A percentile compares a stretch with the other conserved stretches of the same genome.
phyloP scores from a whole-genome alignment of 2,888 invertebrate genomes.

The Ramazzottius varieornatus region DNA sequence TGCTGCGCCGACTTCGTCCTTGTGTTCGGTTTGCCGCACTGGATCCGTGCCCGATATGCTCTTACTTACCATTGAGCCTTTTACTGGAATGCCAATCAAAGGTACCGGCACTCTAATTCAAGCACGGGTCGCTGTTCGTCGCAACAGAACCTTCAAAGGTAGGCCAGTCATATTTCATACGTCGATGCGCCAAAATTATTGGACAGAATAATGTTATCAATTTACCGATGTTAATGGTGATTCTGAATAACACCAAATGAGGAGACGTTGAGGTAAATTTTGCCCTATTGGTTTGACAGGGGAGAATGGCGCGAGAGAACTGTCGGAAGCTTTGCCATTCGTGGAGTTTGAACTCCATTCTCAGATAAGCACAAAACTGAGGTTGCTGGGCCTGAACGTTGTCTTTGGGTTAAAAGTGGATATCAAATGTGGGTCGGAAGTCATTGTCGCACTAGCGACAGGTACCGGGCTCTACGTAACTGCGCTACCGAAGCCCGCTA shows the following conservation, averaged over 20 bases:
- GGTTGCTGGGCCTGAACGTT: constrained; percentile 53
- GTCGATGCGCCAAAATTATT: no score
- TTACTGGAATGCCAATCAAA: constrained; percentile 41
- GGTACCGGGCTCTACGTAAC: constrained; percentile 55
- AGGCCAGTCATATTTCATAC: no score
- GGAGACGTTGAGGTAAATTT: no score
- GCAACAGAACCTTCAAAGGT: no score
- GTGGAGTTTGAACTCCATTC: constrained; percentile 82
- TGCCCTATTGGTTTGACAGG: no score
- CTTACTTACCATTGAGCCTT: constrained; percentile 61
- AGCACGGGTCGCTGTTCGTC: no score
- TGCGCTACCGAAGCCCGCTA: constrained; percentile 21
- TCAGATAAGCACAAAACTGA: constrained; percentile 58
- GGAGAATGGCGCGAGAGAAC: not conserved
- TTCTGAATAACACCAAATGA: no score
- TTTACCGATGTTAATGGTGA: no score
- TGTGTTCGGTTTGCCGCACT: constrained; percentile 28
- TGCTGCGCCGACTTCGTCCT: not conserved
- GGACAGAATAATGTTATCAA: no score
- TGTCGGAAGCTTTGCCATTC: constrained; percentile 57
- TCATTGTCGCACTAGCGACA: constrained; percentile 61
- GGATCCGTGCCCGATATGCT: constrained; percentile 69
- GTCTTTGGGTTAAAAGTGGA: constrained; percentile 57
- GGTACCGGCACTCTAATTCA: constrained; percentile 30
- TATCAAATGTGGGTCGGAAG: constrained; percentile 55